Percentiles rank a stretch among this genome's conserved stretches.
These are phyloP conservation scores for Gobio gobio DNA, from an alignment of 2,113 vertebrate genomes.

Conservation along the genomic window DNA sequence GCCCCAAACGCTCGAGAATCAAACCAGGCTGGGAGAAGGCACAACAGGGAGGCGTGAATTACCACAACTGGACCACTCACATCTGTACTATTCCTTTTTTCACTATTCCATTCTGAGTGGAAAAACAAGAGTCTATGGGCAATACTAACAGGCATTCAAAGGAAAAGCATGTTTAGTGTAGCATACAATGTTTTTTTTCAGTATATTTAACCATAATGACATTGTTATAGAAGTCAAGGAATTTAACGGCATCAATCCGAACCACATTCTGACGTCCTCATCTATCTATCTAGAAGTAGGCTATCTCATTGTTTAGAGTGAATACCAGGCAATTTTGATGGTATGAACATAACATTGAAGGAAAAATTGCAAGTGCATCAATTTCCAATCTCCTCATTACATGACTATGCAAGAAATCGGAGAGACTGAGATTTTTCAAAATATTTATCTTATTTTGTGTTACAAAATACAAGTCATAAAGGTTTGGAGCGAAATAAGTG, in stretches of 20 bases:
- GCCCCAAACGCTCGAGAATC: conserved; percentile 9
- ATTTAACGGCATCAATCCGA: background rate
- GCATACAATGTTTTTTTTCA: background rate
- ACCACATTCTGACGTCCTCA: background rate
- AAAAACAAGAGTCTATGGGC: background rate
- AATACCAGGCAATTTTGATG: background rate
- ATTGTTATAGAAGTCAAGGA: background rate
- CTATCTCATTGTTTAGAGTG: background rate
- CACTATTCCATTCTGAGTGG: background rate
- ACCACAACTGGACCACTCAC: conserved; percentile 25
- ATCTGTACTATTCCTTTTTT: conserved; percentile 7
- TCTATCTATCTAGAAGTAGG: background rate
- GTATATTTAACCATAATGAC: background rate
- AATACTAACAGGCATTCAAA: background rate
- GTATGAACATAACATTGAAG: background rate
- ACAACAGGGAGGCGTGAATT: conserved; percentile 22
- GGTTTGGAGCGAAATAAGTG: too few species aligned
- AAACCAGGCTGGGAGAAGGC: conserved; percentile 36
- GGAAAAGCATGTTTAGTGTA: background rate
- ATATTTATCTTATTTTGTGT: too few species aligned
- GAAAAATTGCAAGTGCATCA: background rate
- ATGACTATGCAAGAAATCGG: too few species aligned
- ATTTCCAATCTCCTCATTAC: background rate
- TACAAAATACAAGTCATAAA: background rate
- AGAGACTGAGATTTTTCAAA: background rate